Percentiles rank a stretch among this genome's conserved stretches.
Conservation (phyloP, 2,888 invertebrate species). For the Oithona nana region DNA sequence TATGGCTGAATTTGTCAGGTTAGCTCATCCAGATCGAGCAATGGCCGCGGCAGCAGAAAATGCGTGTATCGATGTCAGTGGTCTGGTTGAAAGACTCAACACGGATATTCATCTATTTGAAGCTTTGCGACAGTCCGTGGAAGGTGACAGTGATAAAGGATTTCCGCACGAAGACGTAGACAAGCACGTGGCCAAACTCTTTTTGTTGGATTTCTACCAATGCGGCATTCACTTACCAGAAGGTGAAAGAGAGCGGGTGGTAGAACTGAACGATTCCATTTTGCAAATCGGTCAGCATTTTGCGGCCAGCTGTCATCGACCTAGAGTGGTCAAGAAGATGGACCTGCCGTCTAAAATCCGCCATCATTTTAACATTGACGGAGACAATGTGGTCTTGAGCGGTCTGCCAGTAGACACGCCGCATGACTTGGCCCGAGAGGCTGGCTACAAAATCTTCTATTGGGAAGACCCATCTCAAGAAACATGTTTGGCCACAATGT, state of each 20-base stretch:
- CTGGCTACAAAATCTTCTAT: constrained; percentile 66
- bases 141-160: constrained; percentile 43
- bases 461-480: constrained; percentile 59
- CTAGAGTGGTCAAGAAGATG: constrained; percentile 43
- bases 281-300: constrained; percentile 59
- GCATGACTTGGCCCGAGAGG: constrained; percentile 58
- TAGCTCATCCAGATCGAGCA: constrained; percentile 63
- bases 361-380: constrained; percentile 45
- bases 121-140: constrained; percentile 48
- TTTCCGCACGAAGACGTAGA: constrained; percentile 44
- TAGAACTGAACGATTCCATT: constrained; percentile 65
- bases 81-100: constrained; percentile 84
- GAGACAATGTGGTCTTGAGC: constrained; percentile 46
- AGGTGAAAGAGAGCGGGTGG: constrained; percentile 48
- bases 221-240: constrained; percentile 84
- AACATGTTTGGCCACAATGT: constrained; percentile 45
- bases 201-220: constrained; percentile 92
- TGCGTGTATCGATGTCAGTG: constrained; percentile 66
- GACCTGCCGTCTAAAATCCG: constrained; percentile 48
- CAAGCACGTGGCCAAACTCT: constrained; percentile 62
- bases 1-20: constrained; percentile 81
- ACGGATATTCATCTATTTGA: constrained; percentile 67
- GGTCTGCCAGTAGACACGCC: constrained; percentile 56
- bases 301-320: constrained; percentile 50
- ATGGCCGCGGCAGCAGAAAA: constrained; percentile 69